These are phyloP conservation scores for Gypaetus barbatus DNA, from an alignment of 2,797 vertebrate species.

Conservation along the genomic window DNA sequence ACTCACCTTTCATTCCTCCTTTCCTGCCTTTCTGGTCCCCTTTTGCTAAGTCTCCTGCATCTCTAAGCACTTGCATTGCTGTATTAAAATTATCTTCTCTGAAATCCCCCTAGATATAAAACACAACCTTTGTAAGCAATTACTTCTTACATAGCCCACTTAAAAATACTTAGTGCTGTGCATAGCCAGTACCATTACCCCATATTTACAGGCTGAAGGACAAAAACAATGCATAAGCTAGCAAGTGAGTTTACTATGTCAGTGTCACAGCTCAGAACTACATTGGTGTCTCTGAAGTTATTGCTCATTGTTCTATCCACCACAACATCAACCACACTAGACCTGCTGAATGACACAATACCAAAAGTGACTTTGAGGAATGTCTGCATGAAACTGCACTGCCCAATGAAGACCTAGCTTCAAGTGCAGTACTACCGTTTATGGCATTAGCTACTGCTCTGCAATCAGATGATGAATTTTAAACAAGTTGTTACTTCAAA, in stretches of 20 bases:
- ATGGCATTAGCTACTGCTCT: background rate
- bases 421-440: background rate
- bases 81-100: constrained; percentile 99
- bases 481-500: background rate
- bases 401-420: background rate
- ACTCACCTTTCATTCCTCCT: constrained; percentile 92
- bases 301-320: background rate
- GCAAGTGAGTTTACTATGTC: background rate
- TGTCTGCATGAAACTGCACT: background rate
- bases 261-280: background rate
- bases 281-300: background rate
- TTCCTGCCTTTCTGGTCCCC: constrained; percentile 93
- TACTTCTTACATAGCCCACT: background rate
- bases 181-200: background rate
- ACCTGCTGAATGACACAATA: background rate
- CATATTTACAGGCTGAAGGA: background rate
- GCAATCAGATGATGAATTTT: background rate
- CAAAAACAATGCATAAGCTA: background rate
- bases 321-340: accelerated
- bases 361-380: background rate
- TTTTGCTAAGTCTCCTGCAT: constrained; percentile 88
- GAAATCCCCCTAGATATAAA: constrained; percentile 88
- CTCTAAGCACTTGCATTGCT: constrained; percentile 97
- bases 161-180: background rate
- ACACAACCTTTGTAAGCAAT: background rate